Evolutionary conservation across 2,113 vertebrate genomes (phyloP), one percentile per base, ranked within the genome.

Genomic region (Phalacrocorax brasilianus): DNA sequence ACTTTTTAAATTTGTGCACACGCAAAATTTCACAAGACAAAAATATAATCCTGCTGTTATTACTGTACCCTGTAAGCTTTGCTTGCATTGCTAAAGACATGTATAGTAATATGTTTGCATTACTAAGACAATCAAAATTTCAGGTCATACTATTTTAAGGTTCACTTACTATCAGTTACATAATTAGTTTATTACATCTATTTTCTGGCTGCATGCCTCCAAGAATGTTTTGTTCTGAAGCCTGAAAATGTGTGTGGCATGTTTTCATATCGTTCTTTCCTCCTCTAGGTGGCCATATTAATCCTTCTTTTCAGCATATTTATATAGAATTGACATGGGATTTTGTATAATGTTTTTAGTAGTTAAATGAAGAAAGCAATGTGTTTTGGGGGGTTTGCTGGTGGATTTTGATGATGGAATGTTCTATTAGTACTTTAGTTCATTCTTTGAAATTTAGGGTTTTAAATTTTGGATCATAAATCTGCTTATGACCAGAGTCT

Each of bases 221-320:
- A 7, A 78, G 82, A 85, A 30, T 42, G 26, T 77, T 45, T 35
- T 78, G n/a, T 55, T 90, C 63, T 81, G 68, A 88, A 80, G 73
- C n/a, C 91, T 91, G 65, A 80, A 93, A 90, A 82, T 67, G 30
- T 45, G 40, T 75, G 58, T 94, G 32, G 38, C 40, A 8, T 94
- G 65, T 94, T 95, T 96, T 97, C 93, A 88, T 52, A 91, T 97
- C 81, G 89, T 89, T 89, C 94, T 97, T 93, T 97, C 97, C 93
- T 98, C 97, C 97, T 97, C 97, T 98, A 98, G 97, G 87, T 98
- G 97, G 98, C 98, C 97, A 93, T 97, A 92, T 97, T 97, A 97
- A 97, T 97, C 97, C 96, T 97, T 71, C 86, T 85, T 95, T 97
- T 90, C 72, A 81, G 78, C 35, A 24, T 82, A 28, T 87, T 91